Evolutionary conservation across 2,797 vertebrate genomes (phyloP).

Genomic region (Psittacula derbiana): DNA sequence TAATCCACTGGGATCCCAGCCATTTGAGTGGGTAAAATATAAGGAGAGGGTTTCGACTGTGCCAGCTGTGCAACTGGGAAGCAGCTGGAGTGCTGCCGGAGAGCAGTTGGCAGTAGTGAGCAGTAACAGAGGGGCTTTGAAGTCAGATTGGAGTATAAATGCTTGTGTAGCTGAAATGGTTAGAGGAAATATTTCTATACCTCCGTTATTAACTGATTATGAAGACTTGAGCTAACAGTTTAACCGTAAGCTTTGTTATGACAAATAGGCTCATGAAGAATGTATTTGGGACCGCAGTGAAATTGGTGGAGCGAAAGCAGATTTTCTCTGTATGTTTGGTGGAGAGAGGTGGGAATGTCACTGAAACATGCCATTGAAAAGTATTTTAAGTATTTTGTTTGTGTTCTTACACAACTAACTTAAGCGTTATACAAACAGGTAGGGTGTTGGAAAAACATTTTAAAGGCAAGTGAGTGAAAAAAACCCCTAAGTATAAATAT

Average conservation of each 20-base stretch:
- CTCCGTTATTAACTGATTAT: conserved; percentile 18
- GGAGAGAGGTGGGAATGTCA: not conserved
- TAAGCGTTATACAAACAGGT: not conserved
- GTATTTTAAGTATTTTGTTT: not conserved
- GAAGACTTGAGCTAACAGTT: not conserved
- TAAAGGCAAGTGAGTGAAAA: not conserved
- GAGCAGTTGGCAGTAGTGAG: conserved; percentile 34
- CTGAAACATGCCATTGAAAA: not conserved
- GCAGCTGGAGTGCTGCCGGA: conserved; percentile 53
- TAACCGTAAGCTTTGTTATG: not conserved
- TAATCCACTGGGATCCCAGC: not conserved
- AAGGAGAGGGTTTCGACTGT: not conserved
- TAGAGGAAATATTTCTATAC: not conserved
- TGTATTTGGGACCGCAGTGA: not conserved
- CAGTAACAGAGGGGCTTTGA: conserved; percentile 34
- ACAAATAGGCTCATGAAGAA: not conserved
- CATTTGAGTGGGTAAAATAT: not conserved
- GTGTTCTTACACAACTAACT: not conserved
- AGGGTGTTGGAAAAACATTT: not conserved
- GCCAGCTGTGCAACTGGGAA: conserved; percentile 48
- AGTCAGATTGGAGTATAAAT: conserved; percentile 6
- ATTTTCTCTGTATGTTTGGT: not conserved
- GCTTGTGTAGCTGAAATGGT: conserved; percentile 39
- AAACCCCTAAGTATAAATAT: fast-evolving
- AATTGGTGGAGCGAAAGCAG: not conserved